A percentile compares a stretch with the other conserved stretches of the same genome.
Evolutionary conservation across 30 jellyfish, hydroid and myxozoan species (phyloP).

Genomic region (Sanderia malayensis): DNA sequence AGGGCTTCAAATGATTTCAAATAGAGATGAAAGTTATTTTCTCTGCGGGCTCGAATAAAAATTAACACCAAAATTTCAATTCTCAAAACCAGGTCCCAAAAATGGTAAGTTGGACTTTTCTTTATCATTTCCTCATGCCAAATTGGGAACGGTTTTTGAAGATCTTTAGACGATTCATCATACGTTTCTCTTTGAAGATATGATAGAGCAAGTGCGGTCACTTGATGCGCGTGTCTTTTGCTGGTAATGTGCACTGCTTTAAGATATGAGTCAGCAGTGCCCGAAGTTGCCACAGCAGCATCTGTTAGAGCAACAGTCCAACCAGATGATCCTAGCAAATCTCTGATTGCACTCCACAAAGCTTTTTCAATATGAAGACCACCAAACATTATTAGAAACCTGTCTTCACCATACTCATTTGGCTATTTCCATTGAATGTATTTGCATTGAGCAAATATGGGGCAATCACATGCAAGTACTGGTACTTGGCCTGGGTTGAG

Average conservation of each 20-base stretch:
- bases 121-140: not conserved
- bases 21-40: not conserved
- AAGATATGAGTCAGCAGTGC: slow-evolving; percentile 50
- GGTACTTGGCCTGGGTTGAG: slow-evolving; percentile 59
- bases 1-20: not conserved
- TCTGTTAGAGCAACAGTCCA: slow-evolving; percentile 29
- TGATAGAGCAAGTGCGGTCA: slow-evolving; percentile 16
- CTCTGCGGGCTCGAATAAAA: slow-evolving; percentile 20
- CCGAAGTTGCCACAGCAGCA: slow-evolving; percentile 45
- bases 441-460: slow-evolving; percentile 47
- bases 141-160: too few species aligned
- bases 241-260: slow-evolving; percentile 37
- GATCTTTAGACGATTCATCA: not conserved
- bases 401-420: slow-evolving; percentile 17
- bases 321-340: slow-evolving; percentile 43
- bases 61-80: not conserved
- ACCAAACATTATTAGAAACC: slow-evolving; percentile 45
- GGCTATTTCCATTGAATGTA: slow-evolving; percentile 51
- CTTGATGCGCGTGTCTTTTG: slow-evolving; percentile 56
- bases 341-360: slow-evolving; percentile 4
- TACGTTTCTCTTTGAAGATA: slow-evolving; percentile 1
- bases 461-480: slow-evolving; percentile 43
- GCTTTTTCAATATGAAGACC: slow-evolving; percentile 58
- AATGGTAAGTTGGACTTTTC: not conserved
- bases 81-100: not conserved